phyloP scores from a whole-genome alignment of 2,797 vertebrate species.

The Leptoclinus maculatus region DNA sequence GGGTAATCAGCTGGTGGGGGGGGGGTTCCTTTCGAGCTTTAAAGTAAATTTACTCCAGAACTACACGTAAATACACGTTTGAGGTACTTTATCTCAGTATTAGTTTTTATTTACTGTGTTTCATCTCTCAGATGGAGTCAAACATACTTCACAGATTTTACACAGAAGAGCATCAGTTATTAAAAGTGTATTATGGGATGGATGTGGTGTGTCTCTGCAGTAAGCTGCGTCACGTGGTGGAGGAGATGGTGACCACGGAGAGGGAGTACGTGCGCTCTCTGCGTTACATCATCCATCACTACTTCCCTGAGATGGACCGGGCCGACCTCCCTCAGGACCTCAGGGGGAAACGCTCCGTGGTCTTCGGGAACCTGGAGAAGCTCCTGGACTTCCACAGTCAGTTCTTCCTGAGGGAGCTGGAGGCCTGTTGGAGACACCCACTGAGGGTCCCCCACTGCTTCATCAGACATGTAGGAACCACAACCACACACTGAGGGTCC shows the following conservation, averaged over 20 bases:
- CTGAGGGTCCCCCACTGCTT: slow-evolving; percentile 93
- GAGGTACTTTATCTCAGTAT: no score
- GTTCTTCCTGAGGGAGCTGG: slow-evolving; percentile 94
- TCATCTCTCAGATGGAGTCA: no score
- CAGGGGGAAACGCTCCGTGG: slow-evolving; percentile 90
- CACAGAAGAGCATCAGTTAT: no score
- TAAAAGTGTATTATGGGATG: background rate
- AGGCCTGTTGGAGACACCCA: slow-evolving; percentile 93
- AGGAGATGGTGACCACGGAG: slow-evolving; percentile 96
- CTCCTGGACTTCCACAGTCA: slow-evolving; percentile 94
- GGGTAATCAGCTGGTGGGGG: slow-evolving; percentile 45
- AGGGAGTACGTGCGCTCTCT: slow-evolving; percentile 93
- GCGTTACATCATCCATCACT: slow-evolving; percentile 91
- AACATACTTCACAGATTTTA: no score
- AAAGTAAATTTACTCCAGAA: no score
- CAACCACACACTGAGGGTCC: background rate
- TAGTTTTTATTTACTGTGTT: background rate
- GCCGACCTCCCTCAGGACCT: slow-evolving; percentile 93
- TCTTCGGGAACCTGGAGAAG: slow-evolving; percentile 97
- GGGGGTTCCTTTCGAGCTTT: no score
- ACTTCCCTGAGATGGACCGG: slow-evolving; percentile 95
- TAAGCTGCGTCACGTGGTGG: slow-evolving; percentile 92
- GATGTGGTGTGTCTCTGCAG: slow-evolving; percentile 61
- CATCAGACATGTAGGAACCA: slow-evolving; percentile 89
- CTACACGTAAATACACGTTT: no score